Evolutionary conservation across 2,888 invertebrate genomes (phyloP), one percentile per base, ranked within the genome.

Genomic region (Ophion obscuratus): DNA sequence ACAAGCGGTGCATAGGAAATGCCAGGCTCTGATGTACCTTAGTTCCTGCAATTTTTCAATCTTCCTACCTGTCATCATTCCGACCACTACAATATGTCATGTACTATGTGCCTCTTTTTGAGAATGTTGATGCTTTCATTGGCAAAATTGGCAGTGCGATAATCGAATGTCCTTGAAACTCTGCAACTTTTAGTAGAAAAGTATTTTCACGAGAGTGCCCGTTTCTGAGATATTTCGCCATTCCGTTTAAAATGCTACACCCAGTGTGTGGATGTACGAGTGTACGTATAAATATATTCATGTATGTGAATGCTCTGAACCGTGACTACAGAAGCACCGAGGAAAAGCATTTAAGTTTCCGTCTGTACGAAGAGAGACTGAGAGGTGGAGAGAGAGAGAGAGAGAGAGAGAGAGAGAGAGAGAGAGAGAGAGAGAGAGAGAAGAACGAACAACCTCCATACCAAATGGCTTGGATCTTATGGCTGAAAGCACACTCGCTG

Each of bases 291-390:
- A 17, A 61, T 20, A 67, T 61, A n/a, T 6, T 20, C 70, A 20
- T 67, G 53, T 27, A 47, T 61, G 59, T 27, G 57, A 27, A 20
- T 57, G 40, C 71, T 66, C 27, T 74, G 71, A 68, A 79, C 74
- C 85, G 85, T 68, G 75, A 75, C 78, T 75, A 61, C 57, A 31
- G 36, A 78, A 81, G 73, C 67, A 61, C 62, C 53, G 61, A 53
- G 83, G 75, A 82, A 76, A 76, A 85, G 70, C 79, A 71, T 71
- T 79, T 62, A 67, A 67, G 82, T 68, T 85, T 57, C 79, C 68
- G 81, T 74, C 73, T 81, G 73, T 57, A 57, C 7, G 57, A 59
- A 31, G 59, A 36, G 36, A 5, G 24, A 17, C 24, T 24, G 53
- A 47, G 53, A 47, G 6, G 71, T 24, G 14, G 53, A 44, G 9